Evolutionary conservation across 2,888 invertebrate species (phyloP).

Genomic region (Nymphalis urticae): DNA sequence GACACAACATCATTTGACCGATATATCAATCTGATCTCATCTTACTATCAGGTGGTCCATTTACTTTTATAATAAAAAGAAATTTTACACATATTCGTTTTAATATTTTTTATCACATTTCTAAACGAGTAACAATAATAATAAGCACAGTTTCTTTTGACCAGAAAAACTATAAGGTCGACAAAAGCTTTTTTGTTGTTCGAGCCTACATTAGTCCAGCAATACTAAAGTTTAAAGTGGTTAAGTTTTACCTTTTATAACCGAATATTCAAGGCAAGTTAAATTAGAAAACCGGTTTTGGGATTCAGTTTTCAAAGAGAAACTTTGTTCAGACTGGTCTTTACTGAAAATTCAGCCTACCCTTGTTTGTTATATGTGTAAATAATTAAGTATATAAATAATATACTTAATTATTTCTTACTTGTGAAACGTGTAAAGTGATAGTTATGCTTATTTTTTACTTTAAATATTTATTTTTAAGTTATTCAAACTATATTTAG

Average conservation of each 20-base stretch:
- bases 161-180: constrained; percentile 22
- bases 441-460: too few relatives aligned
- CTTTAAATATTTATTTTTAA: too few relatives aligned
- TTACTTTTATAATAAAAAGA: too few relatives aligned
- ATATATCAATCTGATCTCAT: too few relatives aligned
- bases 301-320: constrained; percentile 46
- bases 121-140: constrained; percentile 4
- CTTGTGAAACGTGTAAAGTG: too few relatives aligned
- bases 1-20: too few relatives aligned
- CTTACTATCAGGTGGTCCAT: too few relatives aligned
- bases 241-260: constrained; percentile 47
- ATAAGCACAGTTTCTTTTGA: constrained; percentile 22
- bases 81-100: not conserved
- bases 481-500: too few relatives aligned
- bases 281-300: constrained; percentile 53
- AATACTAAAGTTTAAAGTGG: constrained; percentile 31
- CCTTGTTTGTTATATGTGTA: not conserved
- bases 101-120: not conserved
- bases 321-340: constrained; percentile 31
- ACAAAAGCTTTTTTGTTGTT: constrained; percentile 31
- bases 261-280: constrained; percentile 55
- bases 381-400: too few relatives aligned
- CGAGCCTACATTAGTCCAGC: constrained; percentile 32
- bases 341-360: constrained; percentile 21
- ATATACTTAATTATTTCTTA: too few relatives aligned